A percentile compares a stretch with the other conserved stretches of the same genome.
These are phyloP conservation scores for Holacanthella duospinosa DNA, from an alignment of 2,888 invertebrate species.

Conservation along the genomic window DNA sequence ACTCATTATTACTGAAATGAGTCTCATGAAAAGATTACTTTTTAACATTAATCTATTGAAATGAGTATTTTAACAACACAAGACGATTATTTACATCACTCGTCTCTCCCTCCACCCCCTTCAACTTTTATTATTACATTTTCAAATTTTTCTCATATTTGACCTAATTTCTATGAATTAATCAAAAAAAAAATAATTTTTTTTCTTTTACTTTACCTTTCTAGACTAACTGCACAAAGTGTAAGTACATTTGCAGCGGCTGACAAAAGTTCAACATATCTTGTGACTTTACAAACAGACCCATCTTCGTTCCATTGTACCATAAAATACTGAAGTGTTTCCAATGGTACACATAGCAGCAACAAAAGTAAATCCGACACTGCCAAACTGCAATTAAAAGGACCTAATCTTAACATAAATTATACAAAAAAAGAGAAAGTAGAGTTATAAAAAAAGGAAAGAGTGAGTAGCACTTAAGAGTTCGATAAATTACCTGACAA, in stretches of 20 bases:
- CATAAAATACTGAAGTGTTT: conserved; percentile 37
- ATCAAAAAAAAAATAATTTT: neutral
- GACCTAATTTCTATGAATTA: neutral
- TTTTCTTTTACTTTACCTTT: conserved; percentile 44
- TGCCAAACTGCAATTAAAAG: too few relatives aligned
- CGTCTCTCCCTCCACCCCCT: too few relatives aligned
- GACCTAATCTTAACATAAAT: neutral
- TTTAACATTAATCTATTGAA: too few relatives aligned
- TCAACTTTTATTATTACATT: too few relatives aligned
- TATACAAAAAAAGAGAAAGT: conserved; percentile 15
- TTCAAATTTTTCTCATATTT: too few relatives aligned
- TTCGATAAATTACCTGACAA: conserved; percentile 30
- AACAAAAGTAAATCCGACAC: conserved; percentile 45
- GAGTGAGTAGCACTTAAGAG: neutral
- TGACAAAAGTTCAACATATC: conserved; percentile 45
- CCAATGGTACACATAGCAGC: conserved; percentile 44
- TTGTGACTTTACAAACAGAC: conserved; percentile 45
- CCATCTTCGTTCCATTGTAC: conserved; percentile 43
- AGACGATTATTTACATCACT: too few relatives aligned
- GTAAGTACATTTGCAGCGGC: conserved; percentile 46
- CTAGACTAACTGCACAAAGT: conserved; percentile 46
- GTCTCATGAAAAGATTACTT: too few relatives aligned
- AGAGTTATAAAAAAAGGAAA: conserved; percentile 27
- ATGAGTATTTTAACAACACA: too few relatives aligned
- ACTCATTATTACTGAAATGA: too few relatives aligned